Percentiles rank a stretch among this genome's conserved stretches.
phyloP scores from a whole-genome alignment of 2,888 invertebrate species.

The Cristatella mucedo region DNA sequence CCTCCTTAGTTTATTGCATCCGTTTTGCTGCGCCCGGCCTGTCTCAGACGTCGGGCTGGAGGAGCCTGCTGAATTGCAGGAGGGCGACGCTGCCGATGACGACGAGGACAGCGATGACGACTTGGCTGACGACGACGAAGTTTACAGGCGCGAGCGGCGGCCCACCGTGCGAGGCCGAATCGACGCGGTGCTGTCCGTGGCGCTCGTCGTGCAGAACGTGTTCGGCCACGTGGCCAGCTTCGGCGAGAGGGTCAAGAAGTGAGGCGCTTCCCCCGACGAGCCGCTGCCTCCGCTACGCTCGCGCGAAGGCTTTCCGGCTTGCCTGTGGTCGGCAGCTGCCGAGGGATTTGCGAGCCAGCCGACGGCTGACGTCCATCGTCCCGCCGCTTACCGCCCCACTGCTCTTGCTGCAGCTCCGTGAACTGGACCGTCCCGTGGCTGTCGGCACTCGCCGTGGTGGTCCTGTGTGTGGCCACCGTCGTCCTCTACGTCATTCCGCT shows the following conservation, averaged over 20 bases:
- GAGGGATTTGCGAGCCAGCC: too few species aligned
- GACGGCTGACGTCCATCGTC: too few species aligned
- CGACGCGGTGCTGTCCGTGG: not conserved
- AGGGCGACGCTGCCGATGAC: not conserved
- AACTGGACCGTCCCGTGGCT: slow-evolving; percentile 93
- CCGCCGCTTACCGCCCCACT: too few species aligned
- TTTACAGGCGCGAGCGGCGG: not conserved
- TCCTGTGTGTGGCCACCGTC: slow-evolving; percentile 54
- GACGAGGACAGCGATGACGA: slow-evolving; percentile 7
- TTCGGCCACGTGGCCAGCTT: slow-evolving; percentile 85
- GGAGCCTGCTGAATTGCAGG: slow-evolving; percentile 3
- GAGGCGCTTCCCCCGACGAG: too few species aligned
- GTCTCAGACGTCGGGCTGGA: not conserved
- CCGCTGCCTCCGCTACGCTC: too few species aligned
- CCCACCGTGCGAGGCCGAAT: not conserved
- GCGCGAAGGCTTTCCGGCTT: too few species aligned
- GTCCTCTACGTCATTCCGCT: slow-evolving; percentile 76
- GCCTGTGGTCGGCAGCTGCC: too few species aligned
- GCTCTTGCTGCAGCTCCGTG: slow-evolving; percentile 59
- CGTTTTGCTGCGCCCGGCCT: not conserved
- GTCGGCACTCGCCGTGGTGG: slow-evolving; percentile 71
- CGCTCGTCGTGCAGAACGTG: slow-evolving; percentile 90
- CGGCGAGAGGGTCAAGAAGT: slow-evolving; percentile 87
- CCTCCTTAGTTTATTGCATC: not conserved
- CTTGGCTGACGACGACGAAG: not conserved